A percentile compares a stretch with the other conserved stretches of the same genome.
Conservation (phyloP, 1,140 invertebrate genomes). For the Orchesella cincta region DNA sequence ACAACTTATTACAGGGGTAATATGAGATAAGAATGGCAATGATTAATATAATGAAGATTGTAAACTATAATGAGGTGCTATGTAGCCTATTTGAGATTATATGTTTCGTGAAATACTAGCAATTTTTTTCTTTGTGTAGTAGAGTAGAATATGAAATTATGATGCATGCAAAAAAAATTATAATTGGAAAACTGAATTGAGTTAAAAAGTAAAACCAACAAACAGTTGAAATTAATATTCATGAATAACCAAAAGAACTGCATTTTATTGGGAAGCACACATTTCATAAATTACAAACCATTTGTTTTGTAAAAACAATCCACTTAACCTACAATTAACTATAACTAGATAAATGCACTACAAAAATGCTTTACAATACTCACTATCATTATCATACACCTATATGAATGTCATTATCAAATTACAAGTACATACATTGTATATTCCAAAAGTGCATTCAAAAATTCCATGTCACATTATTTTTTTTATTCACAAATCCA, state of each 20-base stretch:
- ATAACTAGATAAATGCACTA: neutral
- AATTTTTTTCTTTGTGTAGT: neutral
- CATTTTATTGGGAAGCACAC: constrained; percentile 29
- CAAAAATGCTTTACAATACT: neutral
- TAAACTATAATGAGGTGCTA: no score
- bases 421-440: neutral
- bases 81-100: no score
- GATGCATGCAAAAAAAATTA: neutral
- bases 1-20: no score
- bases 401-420: no score
- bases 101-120: neutral
- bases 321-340: neutral
- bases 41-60: no score
- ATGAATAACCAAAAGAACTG: neutral
- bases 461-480: no score
- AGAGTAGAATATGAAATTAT: neutral
- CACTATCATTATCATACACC: no score
- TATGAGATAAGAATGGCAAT: no score
- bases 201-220: neutral
- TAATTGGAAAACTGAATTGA: neutral
- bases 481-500: no score
- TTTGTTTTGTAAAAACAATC: neutral
- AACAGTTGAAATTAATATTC: no score
- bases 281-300: constrained; percentile 21
- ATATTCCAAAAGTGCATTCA: no score